Percentiles rank a stretch among this genome's conserved stretches.
Evolutionary conservation across 2,888 invertebrate genomes (phyloP).

Genomic region (Netelia fuscicornis): DNA sequence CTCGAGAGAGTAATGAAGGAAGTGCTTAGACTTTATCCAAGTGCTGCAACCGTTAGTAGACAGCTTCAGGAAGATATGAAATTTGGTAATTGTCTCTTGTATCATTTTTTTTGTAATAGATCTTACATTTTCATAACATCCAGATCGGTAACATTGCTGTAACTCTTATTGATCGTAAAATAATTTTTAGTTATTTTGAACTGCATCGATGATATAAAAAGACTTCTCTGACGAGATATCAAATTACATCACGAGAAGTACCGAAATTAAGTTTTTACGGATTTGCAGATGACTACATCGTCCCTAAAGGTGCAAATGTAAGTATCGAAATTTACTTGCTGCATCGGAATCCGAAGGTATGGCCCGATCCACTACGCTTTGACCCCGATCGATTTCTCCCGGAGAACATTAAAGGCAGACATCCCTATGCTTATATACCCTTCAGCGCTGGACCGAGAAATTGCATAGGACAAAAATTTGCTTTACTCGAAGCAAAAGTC

Average conservation of each 20-base stretch:
- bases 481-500: slow-evolving; percentile 73
- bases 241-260: too few relatives aligned
- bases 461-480: slow-evolving; percentile 79
- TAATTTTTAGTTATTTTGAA: too few relatives aligned
- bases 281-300: slow-evolving; percentile 77
- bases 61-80: slow-evolving; percentile 84
- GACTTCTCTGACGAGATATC: too few relatives aligned
- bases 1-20: slow-evolving; percentile 87
- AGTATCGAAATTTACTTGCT: slow-evolving; percentile 83
- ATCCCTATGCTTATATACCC: slow-evolving; percentile 79
- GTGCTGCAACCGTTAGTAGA: slow-evolving; percentile 86
- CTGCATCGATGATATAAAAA: too few relatives aligned
- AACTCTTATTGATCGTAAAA: too few relatives aligned
- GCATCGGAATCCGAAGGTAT: slow-evolving; percentile 85
- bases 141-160: too few relatives aligned
- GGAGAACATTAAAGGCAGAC: slow-evolving; percentile 78
- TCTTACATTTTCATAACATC: not conserved
- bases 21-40: slow-evolving; percentile 86
- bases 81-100: slow-evolving; percentile 78
- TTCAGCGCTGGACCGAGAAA: slow-evolving; percentile 81
- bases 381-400: slow-evolving; percentile 84
- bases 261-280: not conserved
- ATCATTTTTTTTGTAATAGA: not conserved
- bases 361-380: slow-evolving; percentile 85
- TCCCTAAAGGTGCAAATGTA: slow-evolving; percentile 84